Conservation (phyloP, 2,113 vertebrate species). For the Ammodytes dubius region DNA sequence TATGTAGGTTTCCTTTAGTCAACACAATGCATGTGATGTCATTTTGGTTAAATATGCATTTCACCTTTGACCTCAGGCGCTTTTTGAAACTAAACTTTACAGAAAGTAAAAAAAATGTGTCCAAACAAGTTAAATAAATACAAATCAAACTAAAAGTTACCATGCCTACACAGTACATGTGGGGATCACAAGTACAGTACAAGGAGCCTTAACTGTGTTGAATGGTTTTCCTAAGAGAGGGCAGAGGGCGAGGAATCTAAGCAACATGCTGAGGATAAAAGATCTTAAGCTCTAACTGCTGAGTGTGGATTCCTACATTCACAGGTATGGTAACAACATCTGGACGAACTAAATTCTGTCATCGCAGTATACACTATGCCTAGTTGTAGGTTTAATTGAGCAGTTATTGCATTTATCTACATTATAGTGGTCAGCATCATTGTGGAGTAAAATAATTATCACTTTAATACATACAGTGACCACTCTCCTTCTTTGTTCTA, state of each 20-base stretch:
- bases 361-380: not conserved
- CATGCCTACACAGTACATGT: not conserved
- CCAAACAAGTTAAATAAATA: not conserved
- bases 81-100: not conserved
- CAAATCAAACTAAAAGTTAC: not conserved
- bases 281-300: not conserved
- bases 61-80: not conserved
- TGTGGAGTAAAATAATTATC: not conserved
- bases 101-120: too few relatives aligned
- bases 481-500: not conserved
- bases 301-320: not conserved
- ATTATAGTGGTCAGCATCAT: not conserved
- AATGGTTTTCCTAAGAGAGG: not conserved
- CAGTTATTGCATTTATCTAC: not conserved
- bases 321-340: not conserved
- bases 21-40: not conserved
- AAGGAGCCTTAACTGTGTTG: not conserved
- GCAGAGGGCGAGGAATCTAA: not conserved
- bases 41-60: not conserved
- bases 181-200: not conserved
- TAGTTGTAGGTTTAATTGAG: not conserved
- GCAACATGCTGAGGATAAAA: conserved; percentile 35
- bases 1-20: not conserved
- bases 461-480: not conserved
- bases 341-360: not conserved